Conservation (phyloP, 2,888 invertebrate genomes). For the Carabus problematicus region DNA sequence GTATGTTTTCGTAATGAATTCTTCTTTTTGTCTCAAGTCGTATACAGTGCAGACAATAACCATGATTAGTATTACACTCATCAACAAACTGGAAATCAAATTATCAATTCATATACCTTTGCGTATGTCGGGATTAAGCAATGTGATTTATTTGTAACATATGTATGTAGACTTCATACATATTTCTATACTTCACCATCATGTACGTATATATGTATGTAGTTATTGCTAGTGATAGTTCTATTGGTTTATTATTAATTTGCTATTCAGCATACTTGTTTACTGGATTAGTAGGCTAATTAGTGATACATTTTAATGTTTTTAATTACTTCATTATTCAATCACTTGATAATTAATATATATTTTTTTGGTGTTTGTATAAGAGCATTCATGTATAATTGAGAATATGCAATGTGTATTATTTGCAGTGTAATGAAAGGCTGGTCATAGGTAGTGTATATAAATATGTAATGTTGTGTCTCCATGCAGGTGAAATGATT, state of each 20-base stretch:
- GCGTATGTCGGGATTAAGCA: too few relatives aligned
- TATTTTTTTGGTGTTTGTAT: neutral
- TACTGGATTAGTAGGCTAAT: neutral
- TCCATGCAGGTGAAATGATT: neutral
- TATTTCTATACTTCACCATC: too few relatives aligned
- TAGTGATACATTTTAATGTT: slow-evolving; percentile 14
- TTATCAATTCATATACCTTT: too few relatives aligned
- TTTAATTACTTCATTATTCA: slow-evolving; percentile 16
- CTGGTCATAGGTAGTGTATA: slow-evolving; percentile 34
- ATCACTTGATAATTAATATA: neutral
- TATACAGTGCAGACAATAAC: slow-evolving; percentile 55
- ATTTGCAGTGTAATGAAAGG: neutral
- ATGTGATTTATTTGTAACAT: too few relatives aligned
- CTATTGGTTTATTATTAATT: too few relatives aligned
- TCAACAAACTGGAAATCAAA: slow-evolving; percentile 52
- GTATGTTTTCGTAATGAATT: slow-evolving; percentile 40
- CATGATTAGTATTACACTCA: slow-evolving; percentile 50
- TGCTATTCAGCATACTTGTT: neutral
- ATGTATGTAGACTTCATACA: too few relatives aligned
- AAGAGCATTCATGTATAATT: neutral
- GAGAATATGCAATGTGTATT: neutral
- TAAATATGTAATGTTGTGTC: slow-evolving; percentile 51
- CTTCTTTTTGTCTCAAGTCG: slow-evolving; percentile 46
- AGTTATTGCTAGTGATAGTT: too few relatives aligned
- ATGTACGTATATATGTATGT: too few relatives aligned